Conservation (phyloP, 1,140 invertebrate species). For the Drosophila serrata region DNA sequence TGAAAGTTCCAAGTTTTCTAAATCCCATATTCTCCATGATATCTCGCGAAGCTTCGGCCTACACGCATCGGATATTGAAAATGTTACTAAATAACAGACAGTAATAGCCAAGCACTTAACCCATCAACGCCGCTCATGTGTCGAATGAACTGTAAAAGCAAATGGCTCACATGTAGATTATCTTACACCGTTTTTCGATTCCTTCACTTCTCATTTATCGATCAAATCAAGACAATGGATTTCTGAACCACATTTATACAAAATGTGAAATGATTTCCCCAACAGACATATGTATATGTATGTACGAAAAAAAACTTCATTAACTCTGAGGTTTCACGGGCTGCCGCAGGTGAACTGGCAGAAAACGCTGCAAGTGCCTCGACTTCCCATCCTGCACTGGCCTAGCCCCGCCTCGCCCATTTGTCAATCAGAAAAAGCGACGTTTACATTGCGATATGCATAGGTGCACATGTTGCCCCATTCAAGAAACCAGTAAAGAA, state of each 20-base stretch:
- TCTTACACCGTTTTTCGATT: background rate
- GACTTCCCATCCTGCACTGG: slow-evolving; percentile 17
- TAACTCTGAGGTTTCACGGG: slow-evolving; percentile 74
- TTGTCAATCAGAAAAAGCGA: slow-evolving; percentile 75
- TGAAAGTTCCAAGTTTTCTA: background rate
- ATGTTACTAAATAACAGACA: slow-evolving; percentile 28
- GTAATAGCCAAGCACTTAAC: slow-evolving; percentile 58
- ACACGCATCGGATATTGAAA: slow-evolving; percentile 13
- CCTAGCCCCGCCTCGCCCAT: slow-evolving; percentile 43
- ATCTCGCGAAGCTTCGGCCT: slow-evolving; percentile 16
- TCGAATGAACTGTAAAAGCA: slow-evolving; percentile 66
- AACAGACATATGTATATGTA: background rate
- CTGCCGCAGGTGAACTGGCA: slow-evolving; percentile 30
- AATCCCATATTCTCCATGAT: background rate
- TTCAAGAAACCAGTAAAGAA: slow-evolving; percentile 66
- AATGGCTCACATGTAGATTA: slow-evolving; percentile 51
- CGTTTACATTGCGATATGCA: slow-evolving; percentile 78
- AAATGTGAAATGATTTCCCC: slow-evolving; percentile 43
- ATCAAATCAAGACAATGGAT: slow-evolving; percentile 68
- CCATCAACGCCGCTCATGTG: slow-evolving; percentile 62
- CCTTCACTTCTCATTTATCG: slow-evolving; percentile 43
- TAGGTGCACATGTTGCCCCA: slow-evolving; percentile 85
- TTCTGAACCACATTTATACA: slow-evolving; percentile 67
- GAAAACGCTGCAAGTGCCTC: slow-evolving; percentile 33
- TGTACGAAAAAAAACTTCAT: slow-evolving; percentile 56